Evolutionary conservation across 2,113 vertebrate species (phyloP), one percentile per base, ranked within the genome.

Genomic region (Scytalopus superciliaris): DNA sequence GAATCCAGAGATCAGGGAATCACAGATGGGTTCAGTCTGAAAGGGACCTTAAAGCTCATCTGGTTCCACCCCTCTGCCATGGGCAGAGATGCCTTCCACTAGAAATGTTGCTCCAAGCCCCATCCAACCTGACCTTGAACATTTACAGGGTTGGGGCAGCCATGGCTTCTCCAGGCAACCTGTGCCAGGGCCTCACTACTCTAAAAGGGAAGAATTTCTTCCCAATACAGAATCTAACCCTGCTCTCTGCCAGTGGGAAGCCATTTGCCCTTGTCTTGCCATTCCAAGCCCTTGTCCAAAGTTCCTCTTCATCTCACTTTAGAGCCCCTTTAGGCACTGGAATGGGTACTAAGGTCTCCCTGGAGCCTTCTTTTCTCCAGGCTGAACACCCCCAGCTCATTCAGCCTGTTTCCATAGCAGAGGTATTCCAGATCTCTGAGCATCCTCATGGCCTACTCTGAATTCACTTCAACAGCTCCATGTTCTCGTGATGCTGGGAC

Each of bases 11-110:
- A 53, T 28, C 7, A 30, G 2, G 7, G 35, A 24, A 67, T n/a
- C 44, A 23, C 4, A 4, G 60, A 11, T 14, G 1, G 23, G 45
- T 55, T 63, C 30, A 57, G 8, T 53, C 9, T 12, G 56, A 33
- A 17, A 69, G 0, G 0, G 22, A 42, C 2, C 8, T 33, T 13
- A 8, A 57, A 28, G 3, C 9, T 39, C 33, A 30, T 7, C 17
- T 11, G 6, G 9, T 22, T 12, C 52, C 10, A 15, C 4, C 4
- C 3, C 4, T 2, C 14, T 57, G 64, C 42, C 27, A 3, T 3
- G 28, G 3, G 11, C 33, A 35, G 8, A 37, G 33, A 31, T 28
- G 19, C 9, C 23, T 42, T 6, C n/a, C 14, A 17, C 22, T 35
- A 25, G 1, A n/a, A 21, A 27, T 24, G 15, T 14, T 39, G 37